These are phyloP conservation scores for Pseudonaja textilis DNA, from an alignment of 2,113 vertebrate species.

Conservation along the genomic window DNA sequence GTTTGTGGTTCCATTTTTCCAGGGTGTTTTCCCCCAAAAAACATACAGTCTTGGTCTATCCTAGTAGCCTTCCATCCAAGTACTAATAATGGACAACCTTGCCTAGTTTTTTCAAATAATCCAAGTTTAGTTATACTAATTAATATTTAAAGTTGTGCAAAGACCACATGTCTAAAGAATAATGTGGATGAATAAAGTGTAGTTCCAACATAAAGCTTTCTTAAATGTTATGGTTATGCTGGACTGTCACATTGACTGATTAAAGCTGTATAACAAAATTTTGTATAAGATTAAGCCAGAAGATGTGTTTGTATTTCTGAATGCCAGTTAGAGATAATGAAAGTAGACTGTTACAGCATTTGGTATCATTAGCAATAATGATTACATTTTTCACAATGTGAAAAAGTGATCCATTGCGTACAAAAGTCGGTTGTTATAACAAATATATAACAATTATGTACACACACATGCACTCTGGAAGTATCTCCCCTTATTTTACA, in stretches of 20 bases:
- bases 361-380: too few species aligned
- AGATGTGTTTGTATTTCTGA: too few species aligned
- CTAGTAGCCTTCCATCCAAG: background rate
- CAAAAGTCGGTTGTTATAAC: background rate
- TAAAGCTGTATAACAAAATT: too few species aligned
- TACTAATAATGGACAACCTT: background rate
- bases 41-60: background rate
- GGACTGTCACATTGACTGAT: too few species aligned
- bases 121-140: background rate
- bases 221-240: too few species aligned
- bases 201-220: background rate
- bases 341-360: too few species aligned
- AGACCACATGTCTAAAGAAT: background rate
- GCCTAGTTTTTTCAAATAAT: background rate
- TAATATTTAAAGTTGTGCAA: background rate
- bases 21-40: background rate
- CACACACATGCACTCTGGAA: background rate
- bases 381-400: too few species aligned
- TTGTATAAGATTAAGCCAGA: too few species aligned
- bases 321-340: too few species aligned
- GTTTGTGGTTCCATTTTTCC: background rate
- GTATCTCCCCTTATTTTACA: background rate
- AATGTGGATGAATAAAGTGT: background rate
- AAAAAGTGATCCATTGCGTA: too few species aligned
- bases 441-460: too few species aligned